Base-by-base conservation (phyloP, 2,888 invertebrate genomes). In the Apeira syringaria region DNA sequence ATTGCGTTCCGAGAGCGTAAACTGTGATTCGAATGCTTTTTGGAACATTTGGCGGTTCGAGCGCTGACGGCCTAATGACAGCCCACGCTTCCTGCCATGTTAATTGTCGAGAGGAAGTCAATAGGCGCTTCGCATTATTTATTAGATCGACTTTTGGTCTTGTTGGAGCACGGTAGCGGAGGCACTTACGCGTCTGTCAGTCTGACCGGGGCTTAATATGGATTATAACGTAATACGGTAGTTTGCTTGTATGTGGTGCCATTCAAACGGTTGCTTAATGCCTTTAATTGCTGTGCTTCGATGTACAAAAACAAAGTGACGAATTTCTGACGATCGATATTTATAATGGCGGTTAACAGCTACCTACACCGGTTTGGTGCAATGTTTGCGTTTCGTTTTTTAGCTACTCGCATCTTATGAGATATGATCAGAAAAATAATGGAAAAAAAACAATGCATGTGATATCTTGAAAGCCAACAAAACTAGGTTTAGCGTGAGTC, bases 181-280 rank as follows among this genome's bases (percentile, higher is more conserved):
- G 64, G 75, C 86, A 85, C 84, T 85, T 85, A 84, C 75, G 63
- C 70, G 77, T 62, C 81, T 86, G 88, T 87, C 88, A 85, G 75
- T 83, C 78, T 61, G 59, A 51, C 53, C 47, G 72, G 53, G 67
- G 79, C 76, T 85, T 80, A 84, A 68, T 67, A 67, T 76, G 77
- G 84, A 85, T 87, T 85, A 87, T 70, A 86, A 86, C 87, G 87
- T 88, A 88, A 86, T 77, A 86, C 88, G 80, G 88, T 87, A 88
- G 88, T 87, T 72, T 74, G 74, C 68, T 68, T 70, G 76, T 74
- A 73, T 70, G 74, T 70, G 68, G 67, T 75, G 76, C 76, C 77
- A 71, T 77, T 82, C 77, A 72, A 72, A 59, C 60, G 66, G 60
- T 81, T 80, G 74, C 82, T 75, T 77, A 82, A 82, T 73, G 69